Evolutionary conservation across 2,113 vertebrate species (phyloP), one percentile per base, ranked within the genome.

Genomic region (Halichoeres trimaculatus): DNA sequence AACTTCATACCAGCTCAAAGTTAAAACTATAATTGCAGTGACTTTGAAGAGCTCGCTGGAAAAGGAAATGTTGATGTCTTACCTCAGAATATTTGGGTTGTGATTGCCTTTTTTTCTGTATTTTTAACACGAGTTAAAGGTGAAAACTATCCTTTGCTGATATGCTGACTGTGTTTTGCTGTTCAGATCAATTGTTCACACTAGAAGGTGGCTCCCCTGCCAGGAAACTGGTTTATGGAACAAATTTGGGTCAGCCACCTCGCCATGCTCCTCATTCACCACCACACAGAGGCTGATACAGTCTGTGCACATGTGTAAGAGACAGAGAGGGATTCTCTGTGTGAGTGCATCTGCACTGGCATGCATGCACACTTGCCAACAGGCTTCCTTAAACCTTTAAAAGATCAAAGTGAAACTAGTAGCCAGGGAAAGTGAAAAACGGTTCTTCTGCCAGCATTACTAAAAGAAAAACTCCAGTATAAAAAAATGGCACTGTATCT

Each of bases 231-330:
- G 70, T 74, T 85, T 73, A 75, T 19, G 71, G 71, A 75, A 78
- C 67, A 88, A 70, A 91, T 90, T 4, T 90, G 86, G 87, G 90
- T 92, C 89, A 91, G 76, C 74, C 30, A 40, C 77, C 73, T 80
- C 71, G 64, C 70, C 73, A 71, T 22, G 12, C 71, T 70, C 41
- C 80, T 76, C 65, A 74, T 59, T 74, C 72, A 65, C 73, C 56
- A 20, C 43, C 64, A 62, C 55, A 78, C 71, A 80, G 59, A 47
- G 43, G 67, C 69, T 84, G 76, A 83, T 52, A 8, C 1, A 40
- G 70, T 66, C 69, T 80, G 64, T 20, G 53, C 64, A 74, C 62
- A 56, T 50, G 65, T 53, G 61, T 74, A 53, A 78, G 60, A 81
- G 60, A 79, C 55, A 55, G 48, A 65, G 38, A 35, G 19, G 52